These are phyloP conservation scores for Lottia scabra DNA, from an alignment of 2,888 invertebrate genomes.

Conservation along the genomic window DNA sequence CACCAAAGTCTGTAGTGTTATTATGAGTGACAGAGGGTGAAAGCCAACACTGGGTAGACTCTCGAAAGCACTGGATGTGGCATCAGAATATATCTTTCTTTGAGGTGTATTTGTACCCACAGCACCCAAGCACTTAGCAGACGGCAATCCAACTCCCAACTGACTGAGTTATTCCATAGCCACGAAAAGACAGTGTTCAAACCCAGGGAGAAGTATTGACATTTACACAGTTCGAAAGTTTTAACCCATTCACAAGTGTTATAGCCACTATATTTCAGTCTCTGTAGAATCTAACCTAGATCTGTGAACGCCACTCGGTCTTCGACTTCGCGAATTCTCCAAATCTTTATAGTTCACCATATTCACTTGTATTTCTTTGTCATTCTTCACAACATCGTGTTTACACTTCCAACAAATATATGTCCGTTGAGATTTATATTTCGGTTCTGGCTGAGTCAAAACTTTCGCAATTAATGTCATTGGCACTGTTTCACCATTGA, in stretches of 20 bases:
- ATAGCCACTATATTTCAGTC: constrained; percentile 40
- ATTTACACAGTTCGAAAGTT: no score
- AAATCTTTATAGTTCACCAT: constrained; percentile 20
- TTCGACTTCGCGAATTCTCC: constrained; percentile 5
- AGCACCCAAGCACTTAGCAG: no score
- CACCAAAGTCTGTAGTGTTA: no score
- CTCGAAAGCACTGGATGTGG: no score
- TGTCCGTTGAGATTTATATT: constrained; percentile 45
- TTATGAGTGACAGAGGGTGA: no score
- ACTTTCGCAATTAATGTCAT: constrained; percentile 64
- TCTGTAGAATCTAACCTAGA: constrained; percentile 43
- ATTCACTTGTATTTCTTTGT: constrained; percentile 59
- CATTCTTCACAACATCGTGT: constrained; percentile 49
- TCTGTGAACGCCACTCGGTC: constrained; percentile 27
- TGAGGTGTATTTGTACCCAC: no score
- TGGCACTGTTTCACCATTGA: constrained; percentile 45
- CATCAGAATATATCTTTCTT: no score
- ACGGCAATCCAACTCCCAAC: no score
- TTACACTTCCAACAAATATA: constrained; percentile 62
- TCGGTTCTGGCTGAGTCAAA: constrained; percentile 53
- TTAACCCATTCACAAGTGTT: neutral
- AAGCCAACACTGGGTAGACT: no score
- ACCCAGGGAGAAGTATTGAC: no score
- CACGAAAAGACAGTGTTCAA: no score
- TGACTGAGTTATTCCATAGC: no score